Percentiles rank a stretch among this genome's conserved stretches.
phyloP scores from a whole-genome alignment of 1,140 invertebrate genomes.

The Diabrotica virgifera region DNA sequence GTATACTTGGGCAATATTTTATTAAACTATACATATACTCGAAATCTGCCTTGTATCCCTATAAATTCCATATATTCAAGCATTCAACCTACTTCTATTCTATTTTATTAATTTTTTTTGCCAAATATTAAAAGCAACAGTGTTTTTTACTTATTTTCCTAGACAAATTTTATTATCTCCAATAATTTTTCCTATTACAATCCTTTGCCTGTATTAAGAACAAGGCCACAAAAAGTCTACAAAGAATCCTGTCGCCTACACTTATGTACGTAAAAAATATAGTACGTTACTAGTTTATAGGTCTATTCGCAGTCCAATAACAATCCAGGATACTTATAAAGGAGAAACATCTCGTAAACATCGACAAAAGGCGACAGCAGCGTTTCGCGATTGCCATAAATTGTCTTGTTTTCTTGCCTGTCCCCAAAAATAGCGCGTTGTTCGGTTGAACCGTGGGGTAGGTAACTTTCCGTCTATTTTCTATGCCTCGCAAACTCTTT shows the following conservation, averaged over 20 bases:
- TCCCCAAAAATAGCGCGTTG: background rate
- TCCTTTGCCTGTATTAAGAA: background rate
- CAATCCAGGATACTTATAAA: constrained; percentile 1
- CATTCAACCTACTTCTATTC: too few species aligned
- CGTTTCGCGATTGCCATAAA: constrained; percentile 11
- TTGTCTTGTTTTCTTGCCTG: constrained; percentile 7
- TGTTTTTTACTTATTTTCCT: too few species aligned
- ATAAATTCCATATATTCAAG: too few species aligned
- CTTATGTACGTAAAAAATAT: background rate
- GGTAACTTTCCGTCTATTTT: background rate
- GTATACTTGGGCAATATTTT: too few species aligned
- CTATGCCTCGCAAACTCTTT: background rate
- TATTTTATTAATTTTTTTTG: too few species aligned
- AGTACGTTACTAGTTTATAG: background rate
- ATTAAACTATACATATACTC: too few species aligned
- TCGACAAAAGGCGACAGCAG: constrained; percentile 7
- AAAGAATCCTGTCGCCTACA: background rate
- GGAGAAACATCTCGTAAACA: constrained; percentile 6
- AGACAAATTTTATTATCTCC: too few species aligned
- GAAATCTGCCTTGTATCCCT: too few species aligned
- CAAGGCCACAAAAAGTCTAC: background rate
- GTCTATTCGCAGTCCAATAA: background rate
- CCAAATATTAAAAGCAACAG: too few species aligned
- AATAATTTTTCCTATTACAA: too few species aligned
- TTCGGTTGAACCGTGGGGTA: background rate